These are phyloP conservation scores for Campylorhamphus procurvoides DNA, from an alignment of 2,113 vertebrate genomes.

Conservation along the genomic window DNA sequence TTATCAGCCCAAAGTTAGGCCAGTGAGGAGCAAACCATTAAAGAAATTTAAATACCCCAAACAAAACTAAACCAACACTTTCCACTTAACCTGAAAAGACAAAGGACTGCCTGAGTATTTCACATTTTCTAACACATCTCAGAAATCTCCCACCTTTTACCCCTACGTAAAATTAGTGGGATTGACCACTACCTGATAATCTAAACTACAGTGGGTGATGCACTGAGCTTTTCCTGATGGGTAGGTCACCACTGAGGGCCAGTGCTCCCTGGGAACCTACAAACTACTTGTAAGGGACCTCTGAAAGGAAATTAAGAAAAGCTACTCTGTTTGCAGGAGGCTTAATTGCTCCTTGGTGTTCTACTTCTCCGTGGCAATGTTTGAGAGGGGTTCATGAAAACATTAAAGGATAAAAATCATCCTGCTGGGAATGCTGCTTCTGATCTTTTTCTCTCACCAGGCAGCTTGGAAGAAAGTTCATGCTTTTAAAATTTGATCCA, in stretches of 20 bases:
- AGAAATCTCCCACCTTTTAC: not conserved
- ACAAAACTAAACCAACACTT: not conserved
- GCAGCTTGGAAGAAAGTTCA: not conserved
- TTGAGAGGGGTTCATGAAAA: not conserved
- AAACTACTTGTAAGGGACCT: not conserved
- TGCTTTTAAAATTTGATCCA: not conserved
- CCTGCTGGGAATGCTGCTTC: not conserved
- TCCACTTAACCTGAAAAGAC: not conserved
- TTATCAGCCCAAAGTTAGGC: not conserved
- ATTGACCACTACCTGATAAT: not conserved
- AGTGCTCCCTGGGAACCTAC: accelerated
- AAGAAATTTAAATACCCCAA: not conserved
- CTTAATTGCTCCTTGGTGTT: not conserved
- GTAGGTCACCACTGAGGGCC: not conserved
- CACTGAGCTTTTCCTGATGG: not conserved
- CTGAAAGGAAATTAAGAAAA: not conserved
- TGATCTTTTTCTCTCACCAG: not conserved
- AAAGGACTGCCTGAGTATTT: not conserved
- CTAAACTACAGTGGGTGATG: not conserved
- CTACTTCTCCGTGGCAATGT: not conserved
- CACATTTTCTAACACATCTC: not conserved
- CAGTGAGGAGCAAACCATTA: not conserved
- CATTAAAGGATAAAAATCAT: not conserved
- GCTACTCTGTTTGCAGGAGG: not conserved
- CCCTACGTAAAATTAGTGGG: not conserved